phyloP scores from a whole-genome alignment of 92 coral and sea anemone genomes.

The Hydrozoanthus gracilis region DNA sequence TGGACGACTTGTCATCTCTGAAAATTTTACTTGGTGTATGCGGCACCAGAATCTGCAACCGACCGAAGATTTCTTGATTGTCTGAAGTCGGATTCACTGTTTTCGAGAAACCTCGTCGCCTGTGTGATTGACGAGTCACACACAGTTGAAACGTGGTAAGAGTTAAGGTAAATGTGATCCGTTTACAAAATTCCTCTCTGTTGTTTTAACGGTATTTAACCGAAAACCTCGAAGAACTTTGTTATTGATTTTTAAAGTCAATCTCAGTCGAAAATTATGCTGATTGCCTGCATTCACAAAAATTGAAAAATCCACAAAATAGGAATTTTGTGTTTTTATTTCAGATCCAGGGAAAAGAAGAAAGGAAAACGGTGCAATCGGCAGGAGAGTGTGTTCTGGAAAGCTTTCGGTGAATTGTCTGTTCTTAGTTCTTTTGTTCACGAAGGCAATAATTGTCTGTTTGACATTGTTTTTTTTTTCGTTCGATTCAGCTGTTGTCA shows the following conservation, averaged over 20 bases:
- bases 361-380: neutral
- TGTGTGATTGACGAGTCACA: neutral
- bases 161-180: neutral
- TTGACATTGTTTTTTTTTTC: too few relatives aligned
- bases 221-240: too few relatives aligned
- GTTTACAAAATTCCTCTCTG: neutral
- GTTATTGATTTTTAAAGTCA: too few relatives aligned
- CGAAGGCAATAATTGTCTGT: neutral
- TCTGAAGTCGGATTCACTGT: neutral
- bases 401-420: neutral
- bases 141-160: neutral
- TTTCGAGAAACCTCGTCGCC: neutral
- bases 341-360: neutral
- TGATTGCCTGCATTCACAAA: too few relatives aligned
- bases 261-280: too few relatives aligned
- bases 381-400: neutral
- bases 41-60: constrained; percentile 12
- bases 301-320: too few relatives aligned
- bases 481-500: too few relatives aligned
- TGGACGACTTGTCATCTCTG: neutral
- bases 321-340: neutral
- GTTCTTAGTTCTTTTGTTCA: neutral
- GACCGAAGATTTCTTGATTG: neutral
- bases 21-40: neutral
- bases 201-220: too few relatives aligned